Evolutionary conservation across 1,140 invertebrate species (phyloP).

Genomic region (Charaxes varanes): DNA sequence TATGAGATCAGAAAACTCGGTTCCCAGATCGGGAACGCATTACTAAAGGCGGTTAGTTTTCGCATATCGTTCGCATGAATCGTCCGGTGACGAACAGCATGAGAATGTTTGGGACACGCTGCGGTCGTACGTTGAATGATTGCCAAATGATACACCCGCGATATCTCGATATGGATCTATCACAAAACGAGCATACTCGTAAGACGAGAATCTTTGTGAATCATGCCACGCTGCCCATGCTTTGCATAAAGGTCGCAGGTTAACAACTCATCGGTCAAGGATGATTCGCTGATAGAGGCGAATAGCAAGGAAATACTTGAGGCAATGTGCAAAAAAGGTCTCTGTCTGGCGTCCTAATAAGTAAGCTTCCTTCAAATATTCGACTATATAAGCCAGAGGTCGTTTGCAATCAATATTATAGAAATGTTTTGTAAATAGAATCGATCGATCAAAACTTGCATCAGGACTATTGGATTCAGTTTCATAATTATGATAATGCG

Average conservation of each 20-base stretch:
- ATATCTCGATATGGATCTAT: conserved; percentile 13
- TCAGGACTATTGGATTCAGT: too few species aligned
- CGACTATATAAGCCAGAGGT: too few species aligned
- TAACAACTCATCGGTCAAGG: conserved; percentile 31
- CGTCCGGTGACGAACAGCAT: conserved; percentile 39
- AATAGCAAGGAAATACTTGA: not conserved
- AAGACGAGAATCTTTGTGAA: conserved; percentile 35
- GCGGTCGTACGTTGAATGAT: conserved; percentile 41
- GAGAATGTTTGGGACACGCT: conserved; percentile 41
- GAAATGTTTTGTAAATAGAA: too few species aligned
- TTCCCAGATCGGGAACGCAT: conserved; percentile 23
- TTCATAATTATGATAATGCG: too few species aligned
- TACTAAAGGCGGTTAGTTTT: conserved; percentile 41
- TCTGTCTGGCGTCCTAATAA: too few species aligned
- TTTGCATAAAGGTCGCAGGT: conserved; percentile 51
- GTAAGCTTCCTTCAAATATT: too few species aligned
- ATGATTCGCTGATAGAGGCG: too few species aligned
- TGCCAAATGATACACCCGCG: conserved; percentile 36
- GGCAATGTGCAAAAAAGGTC: too few species aligned
- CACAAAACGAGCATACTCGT: conserved; percentile 6
- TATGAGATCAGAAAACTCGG: not conserved
- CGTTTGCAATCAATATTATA: too few species aligned
- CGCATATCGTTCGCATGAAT: conserved; percentile 57
- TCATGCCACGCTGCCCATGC: conserved; percentile 32
- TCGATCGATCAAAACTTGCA: too few species aligned